phyloP scores from a whole-genome alignment of 2,888 invertebrate species.

The Andricus curvator region DNA sequence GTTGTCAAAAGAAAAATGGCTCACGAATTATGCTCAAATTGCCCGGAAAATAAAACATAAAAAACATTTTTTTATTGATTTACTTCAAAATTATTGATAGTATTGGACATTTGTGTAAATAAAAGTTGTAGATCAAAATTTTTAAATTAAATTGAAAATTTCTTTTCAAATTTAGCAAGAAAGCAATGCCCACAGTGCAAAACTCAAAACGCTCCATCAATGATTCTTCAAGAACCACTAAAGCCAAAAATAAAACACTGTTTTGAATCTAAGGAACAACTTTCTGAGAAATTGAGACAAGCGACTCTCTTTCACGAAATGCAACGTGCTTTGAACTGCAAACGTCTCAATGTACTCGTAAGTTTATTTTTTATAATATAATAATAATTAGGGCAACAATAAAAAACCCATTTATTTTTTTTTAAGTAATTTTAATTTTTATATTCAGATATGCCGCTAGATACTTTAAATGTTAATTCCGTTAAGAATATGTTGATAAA shows the following conservation, averaged over 20 bases:
- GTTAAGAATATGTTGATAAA: too few relatives aligned
- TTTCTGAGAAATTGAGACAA: slow-evolving; percentile 71
- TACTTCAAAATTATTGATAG: too few relatives aligned
- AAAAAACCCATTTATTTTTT: too few relatives aligned
- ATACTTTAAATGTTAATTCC: too few relatives aligned
- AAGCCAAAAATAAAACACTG: slow-evolving; percentile 10
- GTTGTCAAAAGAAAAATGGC: too few relatives aligned
- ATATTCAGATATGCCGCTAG: too few relatives aligned
- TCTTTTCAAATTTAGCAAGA: neutral
- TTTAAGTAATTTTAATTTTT: too few relatives aligned
- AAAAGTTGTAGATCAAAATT: too few relatives aligned
- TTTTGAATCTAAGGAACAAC: slow-evolving; percentile 49
- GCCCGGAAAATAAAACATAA: neutral
- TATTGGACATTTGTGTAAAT: too few relatives aligned
- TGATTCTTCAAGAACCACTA: neutral
- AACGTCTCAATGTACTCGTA: neutral
- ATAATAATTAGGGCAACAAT: too few relatives aligned
- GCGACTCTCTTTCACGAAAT: neutral
- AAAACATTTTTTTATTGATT: too few relatives aligned
- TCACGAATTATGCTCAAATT: too few relatives aligned
- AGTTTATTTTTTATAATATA: neutral
- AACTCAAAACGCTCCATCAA: neutral
- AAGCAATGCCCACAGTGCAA: slow-evolving; percentile 14
- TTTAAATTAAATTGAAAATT: neutral
- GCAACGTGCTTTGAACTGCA: neutral